Base-by-base conservation (phyloP, 2,797 vertebrate genomes). In the Myiotriccus ornatus region DNA sequence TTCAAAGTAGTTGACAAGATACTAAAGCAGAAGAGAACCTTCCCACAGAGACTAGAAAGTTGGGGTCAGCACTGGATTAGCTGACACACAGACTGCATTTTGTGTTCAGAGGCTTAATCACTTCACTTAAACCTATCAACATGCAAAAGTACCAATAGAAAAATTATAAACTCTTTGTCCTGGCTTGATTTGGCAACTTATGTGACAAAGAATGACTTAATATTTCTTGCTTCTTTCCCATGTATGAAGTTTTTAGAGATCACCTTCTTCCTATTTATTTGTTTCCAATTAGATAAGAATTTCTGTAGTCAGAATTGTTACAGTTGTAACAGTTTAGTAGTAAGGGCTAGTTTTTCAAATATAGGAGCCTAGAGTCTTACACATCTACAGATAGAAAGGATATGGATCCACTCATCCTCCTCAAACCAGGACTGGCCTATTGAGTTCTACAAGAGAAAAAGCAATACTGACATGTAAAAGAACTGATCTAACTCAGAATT, bases 1-100 rank as follows among this genome's bases (percentile, higher is more conserved):
- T 62, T 77, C 64, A 68, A 83, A 87, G 70, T 52, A 93, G 69
- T 55, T 78, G 65, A 96, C 84, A 86, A 80, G 62, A 94, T 59
- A 50, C 53, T 93, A 78, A 83, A 80, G 60, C 59, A 83, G 78
- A 93, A 59, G 46, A 74, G 63, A 78, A 80, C 53, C 53, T 90
- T 80, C 69, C 79, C 19, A 12, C 65, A 88, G 78, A 91, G 82
- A 81, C 50, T 11, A 62, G 81, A 94, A 95, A 94, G 53, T 10
- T 77, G 35, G 78, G 90, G 78, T 89, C 87, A 95, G 43, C n/a
- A 12, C 20, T 62, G 53, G 49, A 85, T 93, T 83, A 95, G 64
- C 52, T 85, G 84, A 77, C 81, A 74, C 20, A 89, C 3, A 78
- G 63, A 39, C 65, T 67, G 53, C 6, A 9, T 81, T 22, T 85